A percentile compares a stretch with the other conserved stretches of the same genome.
Evolutionary conservation across 2,113 vertebrate genomes (phyloP).

Genomic region (Datnioides undecimradiatus): DNA sequence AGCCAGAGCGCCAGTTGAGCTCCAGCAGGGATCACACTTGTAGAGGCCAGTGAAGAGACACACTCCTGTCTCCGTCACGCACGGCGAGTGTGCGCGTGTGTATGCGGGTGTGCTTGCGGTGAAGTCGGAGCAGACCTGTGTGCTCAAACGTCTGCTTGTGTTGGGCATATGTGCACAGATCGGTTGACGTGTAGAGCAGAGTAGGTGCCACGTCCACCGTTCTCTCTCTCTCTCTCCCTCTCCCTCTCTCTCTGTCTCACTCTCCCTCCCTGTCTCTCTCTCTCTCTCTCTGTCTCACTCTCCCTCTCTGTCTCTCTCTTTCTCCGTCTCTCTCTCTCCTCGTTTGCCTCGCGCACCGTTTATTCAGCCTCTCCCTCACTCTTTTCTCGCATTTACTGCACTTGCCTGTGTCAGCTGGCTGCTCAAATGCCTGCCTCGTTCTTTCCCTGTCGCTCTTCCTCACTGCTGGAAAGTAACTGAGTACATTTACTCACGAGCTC

Average conservation of each 20-base stretch:
- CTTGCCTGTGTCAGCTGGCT: background rate
- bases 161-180: constrained; percentile 46
- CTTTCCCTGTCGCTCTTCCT: background rate
- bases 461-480: background rate
- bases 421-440: background rate
- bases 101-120: background rate
- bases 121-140: background rate
- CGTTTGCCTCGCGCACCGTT: constrained; percentile 28
- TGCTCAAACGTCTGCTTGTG: constrained; percentile 44
- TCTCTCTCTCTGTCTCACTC: constrained; percentile 55
- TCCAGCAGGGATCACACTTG: constrained; percentile 22
- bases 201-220: constrained; percentile 80
- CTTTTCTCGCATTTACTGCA: background rate
- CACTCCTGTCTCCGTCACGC: background rate
- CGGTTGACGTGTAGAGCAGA: constrained; percentile 75
- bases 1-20: background rate
- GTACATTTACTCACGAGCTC: background rate
- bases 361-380: background rate
- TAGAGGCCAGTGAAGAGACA: background rate
- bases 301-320: constrained; percentile 45
- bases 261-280: background rate
- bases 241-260: constrained; percentile 38
- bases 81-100: background rate
- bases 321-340: background rate
- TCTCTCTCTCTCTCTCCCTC: constrained; percentile 63